Percentiles rank a stretch among this genome's conserved stretches.
These are phyloP conservation scores for Palloptera scutellata DNA, from an alignment of 2,888 invertebrate species.

Conservation along the genomic window DNA sequence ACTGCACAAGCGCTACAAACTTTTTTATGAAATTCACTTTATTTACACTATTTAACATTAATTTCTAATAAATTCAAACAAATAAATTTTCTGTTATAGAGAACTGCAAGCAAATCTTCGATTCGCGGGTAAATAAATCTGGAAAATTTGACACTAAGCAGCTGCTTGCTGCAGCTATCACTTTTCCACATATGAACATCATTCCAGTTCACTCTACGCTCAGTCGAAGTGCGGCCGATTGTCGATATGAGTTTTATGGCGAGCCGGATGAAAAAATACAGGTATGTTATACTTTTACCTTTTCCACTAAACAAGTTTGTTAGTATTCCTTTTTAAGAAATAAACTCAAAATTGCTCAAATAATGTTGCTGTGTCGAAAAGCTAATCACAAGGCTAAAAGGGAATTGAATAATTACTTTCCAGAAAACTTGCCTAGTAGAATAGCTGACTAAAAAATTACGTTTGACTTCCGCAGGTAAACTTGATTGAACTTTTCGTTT, in stretches of 20 bases:
- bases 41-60: slow-evolving; percentile 11
- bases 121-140: slow-evolving; percentile 80
- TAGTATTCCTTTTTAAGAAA: too few relatives aligned
- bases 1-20: neutral
- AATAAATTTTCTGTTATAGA: slow-evolving; percentile 59
- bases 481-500: neutral
- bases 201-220: slow-evolving; percentile 27
- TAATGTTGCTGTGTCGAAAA: too few relatives aligned
- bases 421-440: too few relatives aligned
- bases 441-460: neutral
- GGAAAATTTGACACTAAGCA: slow-evolving; percentile 86
- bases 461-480: slow-evolving; percentile 1
- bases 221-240: slow-evolving; percentile 60
- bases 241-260: slow-evolving; percentile 91
- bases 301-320: too few relatives aligned
- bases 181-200: slow-evolving; percentile 36
- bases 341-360: too few relatives aligned
- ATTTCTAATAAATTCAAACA: neutral
- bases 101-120: slow-evolving; percentile 80
- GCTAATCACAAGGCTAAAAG: too few relatives aligned
- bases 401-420: too few relatives aligned
- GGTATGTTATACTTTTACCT: slow-evolving; percentile 65
- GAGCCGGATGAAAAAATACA: slow-evolving; percentile 84
- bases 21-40: neutral
- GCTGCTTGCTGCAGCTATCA: slow-evolving; percentile 78